phyloP scores from a whole-genome alignment of 1,140 invertebrate genomes.

The Lepidostoma basale region DNA sequence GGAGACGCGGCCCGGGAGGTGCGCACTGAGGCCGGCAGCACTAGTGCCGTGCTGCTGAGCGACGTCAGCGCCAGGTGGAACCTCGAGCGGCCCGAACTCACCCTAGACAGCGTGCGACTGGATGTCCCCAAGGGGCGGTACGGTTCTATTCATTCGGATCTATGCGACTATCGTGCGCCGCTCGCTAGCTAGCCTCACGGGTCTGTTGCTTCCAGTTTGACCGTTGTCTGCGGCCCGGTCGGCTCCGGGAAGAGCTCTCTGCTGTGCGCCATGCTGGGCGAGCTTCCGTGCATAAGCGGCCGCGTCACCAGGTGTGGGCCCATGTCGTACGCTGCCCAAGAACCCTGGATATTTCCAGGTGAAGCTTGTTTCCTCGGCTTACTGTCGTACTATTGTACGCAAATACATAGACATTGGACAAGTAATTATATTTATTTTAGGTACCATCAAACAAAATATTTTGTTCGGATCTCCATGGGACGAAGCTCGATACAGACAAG shows the following conservation, averaged over 20 bases:
- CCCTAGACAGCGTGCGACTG: conserved; percentile 27
- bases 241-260: conserved; percentile 68
- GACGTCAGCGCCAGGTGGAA: conserved; percentile 27
- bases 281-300: conserved; percentile 1
- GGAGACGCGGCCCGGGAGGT: no score
- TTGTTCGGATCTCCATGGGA: conserved; percentile 67
- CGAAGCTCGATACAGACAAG: conserved; percentile 61
- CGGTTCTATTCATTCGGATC: no score
- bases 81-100: conserved; percentile 2
- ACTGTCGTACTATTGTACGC: no score
- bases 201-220: conserved; percentile 50
- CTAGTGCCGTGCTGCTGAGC: no score
- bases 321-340: conserved; percentile 65
- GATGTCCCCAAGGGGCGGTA: conserved; percentile 38
- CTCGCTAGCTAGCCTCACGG: no score
- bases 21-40: no score
- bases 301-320: background rate
- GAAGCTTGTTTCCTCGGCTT: background rate
- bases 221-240: conserved; percentile 69
- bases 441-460: conserved; percentile 68
- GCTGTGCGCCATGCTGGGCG: conserved; percentile 1
- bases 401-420: no score
- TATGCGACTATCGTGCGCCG: no score
- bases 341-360: conserved; percentile 67
- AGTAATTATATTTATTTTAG: no score